Evolutionary conservation across 2,888 invertebrate genomes (phyloP), one percentile per base, ranked within the genome.

Genomic region (Heteropelma amictum): DNA sequence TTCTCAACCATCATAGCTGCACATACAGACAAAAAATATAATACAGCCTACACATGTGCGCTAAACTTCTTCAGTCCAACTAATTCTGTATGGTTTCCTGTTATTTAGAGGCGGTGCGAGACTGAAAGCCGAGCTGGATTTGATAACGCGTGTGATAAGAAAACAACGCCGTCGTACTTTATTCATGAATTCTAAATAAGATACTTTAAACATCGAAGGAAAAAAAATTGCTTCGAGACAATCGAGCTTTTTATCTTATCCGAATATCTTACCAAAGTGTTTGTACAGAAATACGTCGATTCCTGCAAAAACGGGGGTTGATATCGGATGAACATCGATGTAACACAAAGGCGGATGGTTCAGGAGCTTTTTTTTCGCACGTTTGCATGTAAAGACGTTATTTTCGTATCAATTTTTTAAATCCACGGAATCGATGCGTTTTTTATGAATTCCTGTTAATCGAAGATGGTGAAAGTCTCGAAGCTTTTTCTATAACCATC

Each of bases 401-500:
- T n/a, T n/a, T n/a, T n/a, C n/a, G n/a, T n/a, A 47, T 1, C 4
- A 45, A n/a, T 8, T 26, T 28, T 1, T n/a, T 51, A 28, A 23
- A 10, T 51, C 28, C 40, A 23, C 65, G 17, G 28, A 19, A 42
- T 14, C 65, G 26, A 47, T 14, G 19, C 19, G 17, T n/a, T 53
- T 33, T 33, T 54, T 65, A 85, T 88, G 79, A 60, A 76, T 77
- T 81, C 88, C 87, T 87, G 84, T 80, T 87, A 81, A 71, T 35
- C 75, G 80, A 81, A 86, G 86, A 83, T 86, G 84, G 81, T 77
- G 75, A 73, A 78, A 81, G 80, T 85, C 80, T 79, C 86, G 81
- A 86, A 86, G 86, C 86, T 77, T 84, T 82, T 80, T 77, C 81
- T 77, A 83, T 83, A 77, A 67, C 80, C 81, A 83, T 82, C 82